A percentile compares a stretch with the other conserved stretches of the same genome.
phyloP scores from a whole-genome alignment of 2,888 invertebrate species.

The Sceliomorpha sp. region DNA sequence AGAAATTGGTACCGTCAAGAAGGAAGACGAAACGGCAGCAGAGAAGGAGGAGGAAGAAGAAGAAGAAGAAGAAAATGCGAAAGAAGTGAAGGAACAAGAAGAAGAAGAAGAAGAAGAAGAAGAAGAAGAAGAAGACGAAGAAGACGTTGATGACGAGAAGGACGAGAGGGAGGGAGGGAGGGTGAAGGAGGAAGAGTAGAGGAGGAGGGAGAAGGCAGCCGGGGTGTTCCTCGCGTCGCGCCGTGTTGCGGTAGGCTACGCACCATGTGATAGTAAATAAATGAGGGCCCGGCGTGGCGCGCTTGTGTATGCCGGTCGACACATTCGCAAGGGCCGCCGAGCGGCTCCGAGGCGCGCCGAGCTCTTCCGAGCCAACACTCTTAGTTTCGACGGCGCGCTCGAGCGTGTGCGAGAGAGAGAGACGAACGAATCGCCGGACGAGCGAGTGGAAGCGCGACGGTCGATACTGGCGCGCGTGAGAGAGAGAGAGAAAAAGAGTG shows the following conservation, averaged over 20 bases:
- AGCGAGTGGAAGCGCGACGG: conserved; percentile 27
- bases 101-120: conserved; percentile 9
- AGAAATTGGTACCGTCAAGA: not conserved
- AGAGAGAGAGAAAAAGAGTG: conserved; percentile 8
- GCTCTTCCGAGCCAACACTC: conserved; percentile 49
- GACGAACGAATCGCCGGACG: conserved; percentile 22
- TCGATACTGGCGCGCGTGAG: no score
- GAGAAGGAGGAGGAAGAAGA: not conserved
- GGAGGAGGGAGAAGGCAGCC: conserved; percentile 17
- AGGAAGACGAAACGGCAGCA: not conserved
- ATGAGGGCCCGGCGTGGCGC: conserved; percentile 46
- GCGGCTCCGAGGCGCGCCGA: conserved; percentile 45
- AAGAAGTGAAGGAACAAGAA: not conserved
- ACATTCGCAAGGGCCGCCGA: conserved; percentile 23
- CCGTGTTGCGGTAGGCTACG: conserved; percentile 72
- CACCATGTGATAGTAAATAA: conserved; percentile 55
- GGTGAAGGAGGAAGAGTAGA: conserved; percentile 1
- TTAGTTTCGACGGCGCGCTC: conserved; percentile 54
- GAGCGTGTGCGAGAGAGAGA: conserved; percentile 18
- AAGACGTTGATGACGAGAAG: conserved; percentile 32
- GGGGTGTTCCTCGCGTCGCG: conserved; percentile 30
- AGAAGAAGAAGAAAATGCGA: not conserved
- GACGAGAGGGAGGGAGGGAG: no score
- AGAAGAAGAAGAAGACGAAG: conserved; percentile 7
- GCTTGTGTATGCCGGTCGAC: conserved; percentile 39